A percentile compares a stretch with the other conserved stretches of the same genome.
Evolutionary conservation across 2,888 invertebrate genomes (phyloP).

Genomic region (Chaitophorus viminalis): DNA sequence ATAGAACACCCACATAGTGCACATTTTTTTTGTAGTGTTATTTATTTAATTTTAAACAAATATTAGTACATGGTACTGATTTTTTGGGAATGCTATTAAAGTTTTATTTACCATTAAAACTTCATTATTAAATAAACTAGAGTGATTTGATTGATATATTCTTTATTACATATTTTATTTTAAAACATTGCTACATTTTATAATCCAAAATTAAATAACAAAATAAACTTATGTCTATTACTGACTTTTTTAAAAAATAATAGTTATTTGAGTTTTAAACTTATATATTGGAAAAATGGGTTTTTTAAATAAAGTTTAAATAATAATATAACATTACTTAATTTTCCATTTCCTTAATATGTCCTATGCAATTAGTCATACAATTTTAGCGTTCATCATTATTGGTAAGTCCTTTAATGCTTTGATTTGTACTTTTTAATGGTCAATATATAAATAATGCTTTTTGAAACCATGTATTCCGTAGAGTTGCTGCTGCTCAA

Average conservation of each 20-base stretch:
- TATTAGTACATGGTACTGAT: background rate
- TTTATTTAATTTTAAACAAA: background rate
- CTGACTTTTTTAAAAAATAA: background rate
- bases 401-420: conserved; percentile 52
- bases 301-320: background rate
- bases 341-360: background rate
- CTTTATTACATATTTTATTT: background rate
- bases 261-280: background rate
- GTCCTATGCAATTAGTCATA: conserved; percentile 14
- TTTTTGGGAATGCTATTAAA: background rate
- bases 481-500: conserved; percentile 57
- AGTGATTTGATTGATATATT: too few relatives aligned
- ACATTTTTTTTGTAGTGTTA: background rate
- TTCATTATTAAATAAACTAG: too few relatives aligned
- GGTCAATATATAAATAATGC: conserved; percentile 34
- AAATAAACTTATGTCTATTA: background rate
- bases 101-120: background rate
- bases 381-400: conserved; percentile 18
- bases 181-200: background rate
- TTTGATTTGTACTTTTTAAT: conserved; percentile 33
- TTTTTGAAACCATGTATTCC: conserved; percentile 49
- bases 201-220: background rate
- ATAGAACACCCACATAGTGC: background rate
- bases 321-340: background rate
- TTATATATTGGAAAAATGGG: background rate